Base-by-base conservation (phyloP, 1,140 invertebrate genomes). In the Akabosia matsudoensis region DNA sequence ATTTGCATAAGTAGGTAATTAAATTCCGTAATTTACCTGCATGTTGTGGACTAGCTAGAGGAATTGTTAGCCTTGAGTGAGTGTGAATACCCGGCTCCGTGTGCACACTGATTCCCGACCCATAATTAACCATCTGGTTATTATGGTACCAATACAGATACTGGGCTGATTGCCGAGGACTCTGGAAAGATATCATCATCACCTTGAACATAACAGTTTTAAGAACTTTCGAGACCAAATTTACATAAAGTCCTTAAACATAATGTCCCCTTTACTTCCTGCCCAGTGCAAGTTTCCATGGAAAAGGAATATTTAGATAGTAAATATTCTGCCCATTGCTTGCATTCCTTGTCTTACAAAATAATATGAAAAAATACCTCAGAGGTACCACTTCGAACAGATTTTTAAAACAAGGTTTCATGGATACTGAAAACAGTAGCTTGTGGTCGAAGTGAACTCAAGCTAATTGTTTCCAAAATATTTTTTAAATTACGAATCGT, bases 91-190 rank as follows among this genome's bases (percentile, higher is more conserved):
- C 80, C 1, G 78, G 78, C 70, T 81, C 80, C 0, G 80, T 81
- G 54, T 81, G 80, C 26, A 81, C 79, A 73, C 78, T 80, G 31
- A 81, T 75, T 33, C 80, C 76, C 18, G 75, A 72, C 14, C 78
- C 78, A 61, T 76, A 79, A 76, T 83, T 83, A 64, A 83, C 82
- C 82, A 83, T 82, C 74, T 82, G 74, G 74, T 83, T 82, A 73
- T 83, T 82, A 61, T 83, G 83, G 70, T 83, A 83, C 83, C 83
- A 83, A 79, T 83, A 83, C 14, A 83, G 75, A 75, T 81, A 81
- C 79, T 81, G 75, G n/a, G 79, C 73, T 45, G 71, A 56, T 61
- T 77, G 64, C 28, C 79, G 79, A 33, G 77, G 77, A 74, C 79
- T 79, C 79, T 80, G 76, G 7, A 45, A 45, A 45, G 7, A 45